Evolutionary conservation across 2,113 vertebrate species (phyloP).

Genomic region (Cygnus atratus): DNA sequence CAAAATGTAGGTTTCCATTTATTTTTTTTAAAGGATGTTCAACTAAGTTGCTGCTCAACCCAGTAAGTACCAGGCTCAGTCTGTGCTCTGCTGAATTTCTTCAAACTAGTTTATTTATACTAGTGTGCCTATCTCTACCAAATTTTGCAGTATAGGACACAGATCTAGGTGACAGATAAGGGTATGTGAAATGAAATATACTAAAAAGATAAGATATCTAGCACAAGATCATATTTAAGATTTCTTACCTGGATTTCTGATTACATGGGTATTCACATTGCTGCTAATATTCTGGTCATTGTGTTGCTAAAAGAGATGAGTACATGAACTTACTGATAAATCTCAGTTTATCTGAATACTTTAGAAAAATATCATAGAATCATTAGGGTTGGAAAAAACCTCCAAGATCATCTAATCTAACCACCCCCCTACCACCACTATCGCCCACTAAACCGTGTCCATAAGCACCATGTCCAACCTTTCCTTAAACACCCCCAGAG

Average conservation of each 20-base stretch:
- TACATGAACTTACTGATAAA: not conserved
- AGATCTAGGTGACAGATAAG: not conserved
- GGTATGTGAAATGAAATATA: not conserved
- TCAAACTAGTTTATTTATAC: not conserved
- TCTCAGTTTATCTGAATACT: not conserved
- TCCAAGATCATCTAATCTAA: too few relatives aligned
- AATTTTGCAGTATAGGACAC: not conserved
- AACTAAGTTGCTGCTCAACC: not conserved
- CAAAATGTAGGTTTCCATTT: not conserved
- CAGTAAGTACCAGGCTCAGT: not conserved
- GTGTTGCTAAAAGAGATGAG: slow-evolving; percentile 79
- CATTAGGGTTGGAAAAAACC: too few relatives aligned
- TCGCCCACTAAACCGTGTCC: too few relatives aligned
- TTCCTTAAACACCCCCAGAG: too few relatives aligned
- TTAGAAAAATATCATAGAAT: not conserved
- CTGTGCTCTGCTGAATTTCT: not conserved
- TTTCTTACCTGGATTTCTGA: slow-evolving; percentile 88
- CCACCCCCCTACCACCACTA: too few relatives aligned
- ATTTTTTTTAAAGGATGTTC: not conserved
- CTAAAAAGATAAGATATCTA: not conserved
- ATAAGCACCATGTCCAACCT: too few relatives aligned
- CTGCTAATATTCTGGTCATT: slow-evolving; percentile 88
- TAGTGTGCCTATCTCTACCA: not conserved
- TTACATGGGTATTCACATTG: slow-evolving; percentile 80
- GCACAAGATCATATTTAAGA: not conserved